phyloP scores from a whole-genome alignment of 2,888 invertebrate species.

The Tachina grossa region DNA sequence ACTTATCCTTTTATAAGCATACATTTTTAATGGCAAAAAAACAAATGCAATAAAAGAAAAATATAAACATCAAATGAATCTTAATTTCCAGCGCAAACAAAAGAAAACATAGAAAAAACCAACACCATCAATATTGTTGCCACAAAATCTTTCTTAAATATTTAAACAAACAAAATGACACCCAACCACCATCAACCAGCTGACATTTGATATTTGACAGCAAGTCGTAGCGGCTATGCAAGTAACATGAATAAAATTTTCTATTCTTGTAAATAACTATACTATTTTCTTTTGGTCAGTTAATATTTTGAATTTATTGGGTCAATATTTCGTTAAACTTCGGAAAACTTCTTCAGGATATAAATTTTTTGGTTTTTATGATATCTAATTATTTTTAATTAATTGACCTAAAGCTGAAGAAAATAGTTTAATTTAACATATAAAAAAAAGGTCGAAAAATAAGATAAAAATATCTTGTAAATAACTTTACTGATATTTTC shows the following conservation, averaged over 20 bases:
- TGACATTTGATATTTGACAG: conserved; percentile 7
- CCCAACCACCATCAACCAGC: not conserved
- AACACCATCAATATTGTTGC: not conserved
- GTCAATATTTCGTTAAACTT: too few species aligned
- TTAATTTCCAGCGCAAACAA: conserved; percentile 25
- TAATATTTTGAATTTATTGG: too few species aligned
- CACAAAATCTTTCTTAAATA: conserved; percentile 38
- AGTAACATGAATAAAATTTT: not conserved
- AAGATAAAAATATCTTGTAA: too few species aligned
- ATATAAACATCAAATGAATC: conserved; percentile 26
- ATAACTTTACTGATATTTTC: too few species aligned
- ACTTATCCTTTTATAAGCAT: too few species aligned
- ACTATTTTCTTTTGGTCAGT: too few species aligned
- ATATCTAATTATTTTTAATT: too few species aligned
- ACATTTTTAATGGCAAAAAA: conserved; percentile 33
- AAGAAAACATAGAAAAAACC: not conserved
- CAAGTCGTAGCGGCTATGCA: not conserved
- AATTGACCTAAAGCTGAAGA: too few species aligned
- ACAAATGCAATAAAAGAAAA: conserved; percentile 15
- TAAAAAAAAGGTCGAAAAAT: too few species aligned
- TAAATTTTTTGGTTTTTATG: too few species aligned
- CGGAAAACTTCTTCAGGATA: too few species aligned
- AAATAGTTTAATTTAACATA: too few species aligned
- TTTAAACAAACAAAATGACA: conserved; percentile 24
- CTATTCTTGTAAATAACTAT: not conserved